Evolutionary conservation across 2,888 invertebrate genomes (phyloP).

Genomic region (Nemotelus pantherinus): DNA sequence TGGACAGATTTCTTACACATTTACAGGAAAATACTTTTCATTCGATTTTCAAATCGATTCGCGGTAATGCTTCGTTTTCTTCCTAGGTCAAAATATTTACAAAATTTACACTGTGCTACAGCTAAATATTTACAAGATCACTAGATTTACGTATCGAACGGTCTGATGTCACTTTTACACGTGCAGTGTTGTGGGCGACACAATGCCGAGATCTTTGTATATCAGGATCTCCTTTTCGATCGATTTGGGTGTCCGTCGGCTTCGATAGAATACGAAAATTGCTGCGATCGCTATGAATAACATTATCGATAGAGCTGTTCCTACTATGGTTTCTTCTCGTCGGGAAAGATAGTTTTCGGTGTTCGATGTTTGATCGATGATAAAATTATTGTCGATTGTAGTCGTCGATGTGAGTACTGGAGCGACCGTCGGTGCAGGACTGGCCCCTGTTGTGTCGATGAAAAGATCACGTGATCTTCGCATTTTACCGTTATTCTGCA

Average conservation of each 20-base stretch:
- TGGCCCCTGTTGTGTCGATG: slow-evolving; percentile 54
- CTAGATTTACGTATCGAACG: slow-evolving; percentile 18
- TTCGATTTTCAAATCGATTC: not conserved
- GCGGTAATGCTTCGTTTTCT: not conserved
- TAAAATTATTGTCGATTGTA: slow-evolving; percentile 12
- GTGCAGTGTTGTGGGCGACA: slow-evolving; percentile 37
- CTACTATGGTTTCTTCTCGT: slow-evolving; percentile 37
- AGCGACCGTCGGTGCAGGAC: not conserved
- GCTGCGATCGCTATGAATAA: slow-evolving; percentile 32
- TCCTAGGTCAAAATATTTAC: slow-evolving; percentile 1
- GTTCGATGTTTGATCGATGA: slow-evolving; percentile 30
- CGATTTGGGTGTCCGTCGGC: slow-evolving; percentile 35
- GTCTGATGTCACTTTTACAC: slow-evolving; percentile 26
- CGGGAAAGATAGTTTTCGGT: slow-evolving; percentile 17
- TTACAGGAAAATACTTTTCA: not conserved
- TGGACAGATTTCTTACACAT: not conserved
- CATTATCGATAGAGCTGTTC: slow-evolving; percentile 41
- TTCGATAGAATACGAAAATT: slow-evolving; percentile 33
- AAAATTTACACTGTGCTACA: slow-evolving; percentile 18
- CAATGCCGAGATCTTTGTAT: slow-evolving; percentile 38
- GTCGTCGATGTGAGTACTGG: not conserved
- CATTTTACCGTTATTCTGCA: slow-evolving; percentile 59
- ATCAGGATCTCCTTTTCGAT: slow-evolving; percentile 39
- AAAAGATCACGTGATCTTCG: slow-evolving; percentile 58
- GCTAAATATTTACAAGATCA: slow-evolving; percentile 42